Percentiles rank a stretch among this genome's conserved stretches.
phyloP scores from a whole-genome alignment of 2,888 invertebrate genomes.

The Cephalotes varians region DNA sequence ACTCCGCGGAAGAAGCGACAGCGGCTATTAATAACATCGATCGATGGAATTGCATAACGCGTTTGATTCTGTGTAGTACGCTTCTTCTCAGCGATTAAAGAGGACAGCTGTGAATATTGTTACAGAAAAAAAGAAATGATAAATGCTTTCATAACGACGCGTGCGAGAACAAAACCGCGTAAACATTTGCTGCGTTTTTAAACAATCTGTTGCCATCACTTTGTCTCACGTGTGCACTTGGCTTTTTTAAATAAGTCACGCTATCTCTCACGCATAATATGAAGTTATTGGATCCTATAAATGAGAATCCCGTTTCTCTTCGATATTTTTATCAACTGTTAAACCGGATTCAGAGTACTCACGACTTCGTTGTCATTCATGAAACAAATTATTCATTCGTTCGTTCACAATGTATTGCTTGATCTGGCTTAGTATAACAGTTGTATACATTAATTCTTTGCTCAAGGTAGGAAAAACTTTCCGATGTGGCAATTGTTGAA shows the following conservation, averaged over 20 bases:
- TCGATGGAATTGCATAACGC: slow-evolving; percentile 47
- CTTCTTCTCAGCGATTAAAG: slow-evolving; percentile 37
- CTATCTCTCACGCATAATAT: not conserved
- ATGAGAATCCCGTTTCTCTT: not conserved
- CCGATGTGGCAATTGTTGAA: not conserved
- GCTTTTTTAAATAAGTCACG: not conserved
- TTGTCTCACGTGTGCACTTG: not conserved
- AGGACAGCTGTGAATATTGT: slow-evolving; percentile 12
- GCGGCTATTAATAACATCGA: slow-evolving; percentile 35
- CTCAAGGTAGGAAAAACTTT: not conserved
- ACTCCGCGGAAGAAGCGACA: slow-evolving; percentile 14
- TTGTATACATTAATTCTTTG: no score
- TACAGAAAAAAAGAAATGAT: not conserved
- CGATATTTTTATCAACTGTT: slow-evolving; percentile 3
- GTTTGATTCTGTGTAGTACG: slow-evolving; percentile 23
- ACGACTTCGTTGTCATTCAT: not conserved
- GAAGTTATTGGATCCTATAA: not conserved
- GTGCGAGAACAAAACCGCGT: slow-evolving; percentile 17
- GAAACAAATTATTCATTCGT: not conserved
- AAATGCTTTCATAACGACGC: not conserved
- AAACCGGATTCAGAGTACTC: not conserved
- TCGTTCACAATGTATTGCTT: not conserved
- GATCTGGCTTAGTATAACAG: not conserved
- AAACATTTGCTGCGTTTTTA: not conserved
- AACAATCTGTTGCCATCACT: not conserved